phyloP scores from a whole-genome alignment of 1,140 invertebrate species.

The Heliconius nattereri region DNA sequence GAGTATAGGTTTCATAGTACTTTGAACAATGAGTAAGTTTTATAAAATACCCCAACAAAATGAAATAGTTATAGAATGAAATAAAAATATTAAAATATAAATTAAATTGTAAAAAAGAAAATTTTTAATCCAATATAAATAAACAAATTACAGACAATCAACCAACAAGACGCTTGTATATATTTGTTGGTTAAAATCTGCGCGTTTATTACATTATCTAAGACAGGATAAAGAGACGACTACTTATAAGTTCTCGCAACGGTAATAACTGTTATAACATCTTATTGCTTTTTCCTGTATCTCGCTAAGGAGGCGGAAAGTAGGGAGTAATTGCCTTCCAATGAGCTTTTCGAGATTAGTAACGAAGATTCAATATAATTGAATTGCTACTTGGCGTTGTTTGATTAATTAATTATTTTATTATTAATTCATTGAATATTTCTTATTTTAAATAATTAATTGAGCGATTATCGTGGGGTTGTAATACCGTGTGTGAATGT shows the following conservation, averaged over 20 bases:
- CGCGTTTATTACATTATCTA: conserved; percentile 1
- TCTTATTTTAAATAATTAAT: too few relatives aligned
- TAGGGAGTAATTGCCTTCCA: background rate
- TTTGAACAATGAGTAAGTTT: too few relatives aligned
- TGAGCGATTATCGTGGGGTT: too few relatives aligned
- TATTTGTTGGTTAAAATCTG: background rate
- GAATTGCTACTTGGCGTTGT: background rate
- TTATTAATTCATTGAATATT: too few relatives aligned
- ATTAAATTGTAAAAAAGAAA: too few relatives aligned
- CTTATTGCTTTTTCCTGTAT: conserved; percentile 14
- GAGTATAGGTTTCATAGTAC: too few relatives aligned
- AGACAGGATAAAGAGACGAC: background rate
- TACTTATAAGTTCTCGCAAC: conserved; percentile 9
- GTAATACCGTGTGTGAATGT: too few relatives aligned
- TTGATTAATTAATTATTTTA: background rate
- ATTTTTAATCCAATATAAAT: too few relatives aligned
- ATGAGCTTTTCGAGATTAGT: background rate
- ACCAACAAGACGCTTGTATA: background rate
- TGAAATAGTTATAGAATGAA: too few relatives aligned
- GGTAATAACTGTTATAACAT: conserved; percentile 6
- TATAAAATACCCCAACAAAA: too few relatives aligned
- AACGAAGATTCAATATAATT: background rate
- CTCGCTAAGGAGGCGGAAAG: background rate
- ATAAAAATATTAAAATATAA: too few relatives aligned
- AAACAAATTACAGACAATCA: background rate